Evolutionary conservation across 2,888 invertebrate species (phyloP).

Genomic region (Metalampra italica): DNA sequence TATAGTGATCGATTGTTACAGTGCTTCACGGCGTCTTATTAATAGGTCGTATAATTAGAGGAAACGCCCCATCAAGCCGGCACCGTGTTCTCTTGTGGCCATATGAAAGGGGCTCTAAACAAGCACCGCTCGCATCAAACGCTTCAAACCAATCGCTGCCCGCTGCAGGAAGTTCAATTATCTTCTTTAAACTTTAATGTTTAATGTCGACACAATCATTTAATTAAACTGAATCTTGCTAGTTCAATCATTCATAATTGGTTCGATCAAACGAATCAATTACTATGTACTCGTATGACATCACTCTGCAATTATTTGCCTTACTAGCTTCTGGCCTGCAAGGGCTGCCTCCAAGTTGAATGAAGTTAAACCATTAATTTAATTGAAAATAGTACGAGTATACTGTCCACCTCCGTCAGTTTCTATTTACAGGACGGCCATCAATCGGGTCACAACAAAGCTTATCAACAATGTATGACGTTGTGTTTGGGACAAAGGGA

Average conservation of each 20-base stretch:
- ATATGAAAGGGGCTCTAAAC: conserved; percentile 61
- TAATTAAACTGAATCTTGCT: conserved; percentile 69
- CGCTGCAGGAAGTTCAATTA: conserved; percentile 76
- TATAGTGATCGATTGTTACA: conserved; percentile 58
- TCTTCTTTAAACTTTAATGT: conserved; percentile 71
- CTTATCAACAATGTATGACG: conserved; percentile 58
- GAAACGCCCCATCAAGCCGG: conserved; percentile 68
- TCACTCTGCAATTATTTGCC: conserved; percentile 10
- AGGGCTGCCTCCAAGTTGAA: not conserved
- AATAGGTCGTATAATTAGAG: conserved; percentile 75
- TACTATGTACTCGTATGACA: conserved; percentile 13
- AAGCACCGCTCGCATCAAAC: conserved; percentile 27
- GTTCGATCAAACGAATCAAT: conserved; percentile 54
- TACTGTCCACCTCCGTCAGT: conserved; percentile 20
- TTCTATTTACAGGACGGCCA: conserved; percentile 27
- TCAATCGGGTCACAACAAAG: conserved; percentile 44
- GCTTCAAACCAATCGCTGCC: conserved; percentile 60
- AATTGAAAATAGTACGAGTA: conserved; percentile 3
- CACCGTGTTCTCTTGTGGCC: conserved; percentile 41
- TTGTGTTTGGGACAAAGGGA: conserved; percentile 62
- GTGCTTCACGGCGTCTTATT: conserved; percentile 53
- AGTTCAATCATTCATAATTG: conserved; percentile 64
- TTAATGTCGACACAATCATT: conserved; percentile 75
- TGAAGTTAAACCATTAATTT: too few species aligned
- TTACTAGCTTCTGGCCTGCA: too few species aligned